These are phyloP conservation scores for Pyrrhopygopsis socrates DNA, from an alignment of 2,888 invertebrate species.

Conservation along the genomic window DNA sequence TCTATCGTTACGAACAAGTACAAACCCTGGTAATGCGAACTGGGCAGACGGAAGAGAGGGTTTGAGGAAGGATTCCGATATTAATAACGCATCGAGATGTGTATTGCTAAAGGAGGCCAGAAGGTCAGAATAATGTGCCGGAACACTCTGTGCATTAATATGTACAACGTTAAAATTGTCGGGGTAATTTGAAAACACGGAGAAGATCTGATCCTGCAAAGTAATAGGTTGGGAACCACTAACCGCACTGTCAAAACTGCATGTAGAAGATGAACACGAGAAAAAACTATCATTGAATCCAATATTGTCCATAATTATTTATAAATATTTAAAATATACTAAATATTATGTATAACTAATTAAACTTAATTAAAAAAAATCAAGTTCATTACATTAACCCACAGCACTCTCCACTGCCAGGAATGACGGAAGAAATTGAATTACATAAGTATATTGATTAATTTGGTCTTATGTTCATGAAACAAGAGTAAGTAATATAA, in stretches of 20 bases:
- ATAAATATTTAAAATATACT: too few species aligned
- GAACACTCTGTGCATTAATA: too few species aligned
- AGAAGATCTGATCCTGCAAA: background rate
- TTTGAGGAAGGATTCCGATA: too few species aligned
- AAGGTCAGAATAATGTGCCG: background rate
- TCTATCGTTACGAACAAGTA: background rate
- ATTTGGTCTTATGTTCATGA: too few species aligned
- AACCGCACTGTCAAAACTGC: background rate
- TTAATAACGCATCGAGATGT: background rate
- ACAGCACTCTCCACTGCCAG: too few species aligned
- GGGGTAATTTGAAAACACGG: background rate
- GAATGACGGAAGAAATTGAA: too few species aligned
- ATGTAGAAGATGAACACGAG: background rate
- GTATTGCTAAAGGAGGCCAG: slow-evolving; percentile 4
- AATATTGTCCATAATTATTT: too few species aligned
- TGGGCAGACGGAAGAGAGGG: background rate
- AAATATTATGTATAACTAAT: too few species aligned
- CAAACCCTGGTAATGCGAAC: background rate
- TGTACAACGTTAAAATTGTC: background rate
- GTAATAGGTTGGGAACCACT: background rate
- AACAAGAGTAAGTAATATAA: too few species aligned
- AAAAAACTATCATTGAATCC: background rate
- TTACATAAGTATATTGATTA: too few species aligned
- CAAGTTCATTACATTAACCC: too few species aligned
- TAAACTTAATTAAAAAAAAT: too few species aligned